Evolutionary conservation across 2,113 vertebrate genomes (phyloP), one percentile per base, ranked within the genome.

Genomic region (Anguilla japonica): DNA sequence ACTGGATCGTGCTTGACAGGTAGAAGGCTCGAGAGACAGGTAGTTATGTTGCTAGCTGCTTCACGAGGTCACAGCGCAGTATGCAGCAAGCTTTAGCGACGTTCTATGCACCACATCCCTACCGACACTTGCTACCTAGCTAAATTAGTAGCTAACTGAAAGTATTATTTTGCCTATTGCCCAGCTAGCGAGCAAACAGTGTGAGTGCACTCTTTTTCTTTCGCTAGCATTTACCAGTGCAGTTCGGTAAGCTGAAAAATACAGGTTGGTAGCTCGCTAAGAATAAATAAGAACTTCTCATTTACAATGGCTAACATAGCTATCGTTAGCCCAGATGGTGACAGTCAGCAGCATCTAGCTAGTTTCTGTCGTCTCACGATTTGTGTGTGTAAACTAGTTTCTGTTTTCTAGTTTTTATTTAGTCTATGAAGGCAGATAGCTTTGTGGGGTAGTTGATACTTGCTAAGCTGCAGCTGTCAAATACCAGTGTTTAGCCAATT

Each of bases 1-100:
- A 86, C 75, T 2, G 2, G 67, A 83, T 11, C 18, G 2, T 29
- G n/a, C 3, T 46, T 39, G 34, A 81, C 87, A 90, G 92, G 92
- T 93, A 92, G 57, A 87, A 0, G 16, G 67, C n/a, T 41, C 43
- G 46, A 5, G 34, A 1, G 43, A 71, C 6, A 5, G 20, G 26
- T 22, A 75, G 26, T 34, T 29, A n/a, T 75, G 71, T 29, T 26
- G 26, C 2, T 29, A 67, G 26, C 2, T 0, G n/a, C 15, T 14
- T 39, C 26, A 75, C n/a, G 26, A 75, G 71, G n/a, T 34, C 71
- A 67, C 60, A 67, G 60, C 60, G 22, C 60, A 22, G 60, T 67
- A 67, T 75, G 26, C 71, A 75, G n/a, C 5, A 29, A 75, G 71
- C 11, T 1, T 26, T 67, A 22, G 18, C 60, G 60, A 67, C 9